A percentile compares a stretch with the other conserved stretches of the same genome.
Conservation (phyloP, 2,888 invertebrate species). For the Aethes cnicana region DNA sequence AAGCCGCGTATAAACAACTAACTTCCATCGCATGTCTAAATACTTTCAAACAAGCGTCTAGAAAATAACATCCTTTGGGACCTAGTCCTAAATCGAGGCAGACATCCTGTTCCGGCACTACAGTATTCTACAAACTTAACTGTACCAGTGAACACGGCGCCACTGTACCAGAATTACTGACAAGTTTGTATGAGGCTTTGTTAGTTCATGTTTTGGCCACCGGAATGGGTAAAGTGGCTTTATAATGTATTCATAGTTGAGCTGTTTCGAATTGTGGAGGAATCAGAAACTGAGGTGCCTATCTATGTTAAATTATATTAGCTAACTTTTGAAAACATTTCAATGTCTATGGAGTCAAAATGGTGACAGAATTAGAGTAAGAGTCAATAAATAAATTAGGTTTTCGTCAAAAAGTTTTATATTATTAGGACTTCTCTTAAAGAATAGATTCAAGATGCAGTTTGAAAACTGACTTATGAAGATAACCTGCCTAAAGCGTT, state of each 20-base stretch:
- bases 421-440: too few species aligned
- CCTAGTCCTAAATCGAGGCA: constrained; percentile 10
- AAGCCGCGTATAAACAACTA: constrained; percentile 14
- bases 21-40: constrained; percentile 6
- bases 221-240: constrained; percentile 4
- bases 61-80: constrained; percentile 3
- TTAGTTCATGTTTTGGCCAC: constrained; percentile 13
- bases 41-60: constrained; percentile 8
- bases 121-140: constrained; percentile 10
- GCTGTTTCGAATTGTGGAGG: constrained; percentile 17
- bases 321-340: too few species aligned
- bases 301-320: too few species aligned
- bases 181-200: neutral
- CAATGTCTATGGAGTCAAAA: neutral
- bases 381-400: too few species aligned
- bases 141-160: neutral
- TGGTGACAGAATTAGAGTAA: too few species aligned
- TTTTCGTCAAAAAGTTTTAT: too few species aligned
- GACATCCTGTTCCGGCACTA: constrained; percentile 8
- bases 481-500: too few species aligned
- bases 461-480: too few species aligned
- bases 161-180: constrained; percentile 6
- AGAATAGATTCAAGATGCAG: too few species aligned
- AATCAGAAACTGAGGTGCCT: constrained; percentile 5
- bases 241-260: constrained; percentile 20